phyloP scores from a whole-genome alignment of 2,888 invertebrate genomes.

The Thymelicus acteon region DNA sequence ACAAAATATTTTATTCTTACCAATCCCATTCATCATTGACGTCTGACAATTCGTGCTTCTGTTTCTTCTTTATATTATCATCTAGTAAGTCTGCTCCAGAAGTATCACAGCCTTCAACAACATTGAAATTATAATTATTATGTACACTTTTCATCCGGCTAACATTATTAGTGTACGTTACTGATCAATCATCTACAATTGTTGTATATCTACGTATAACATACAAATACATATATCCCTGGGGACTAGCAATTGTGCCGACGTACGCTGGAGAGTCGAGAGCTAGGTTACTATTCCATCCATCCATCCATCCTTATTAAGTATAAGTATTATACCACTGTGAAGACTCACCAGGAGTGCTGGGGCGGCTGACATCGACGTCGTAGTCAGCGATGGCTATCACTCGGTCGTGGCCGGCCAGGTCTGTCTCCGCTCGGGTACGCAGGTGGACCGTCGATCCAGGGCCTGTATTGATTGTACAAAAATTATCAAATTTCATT shows the following conservation, averaged over 20 bases:
- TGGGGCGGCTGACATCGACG: constrained; percentile 86
- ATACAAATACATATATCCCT: too few species aligned
- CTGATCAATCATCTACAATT: too few species aligned
- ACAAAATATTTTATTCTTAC: constrained; percentile 51
- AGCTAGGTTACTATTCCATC: too few species aligned
- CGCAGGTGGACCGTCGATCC: constrained; percentile 84
- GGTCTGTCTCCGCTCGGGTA: constrained; percentile 76
- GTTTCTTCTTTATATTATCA: constrained; percentile 55
- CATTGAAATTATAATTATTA: too few species aligned
- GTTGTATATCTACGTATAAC: too few species aligned
- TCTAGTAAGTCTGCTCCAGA: constrained; percentile 70
- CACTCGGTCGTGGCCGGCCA: constrained; percentile 79
- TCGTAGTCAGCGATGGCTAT: constrained; percentile 85
- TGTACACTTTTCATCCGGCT: too few species aligned
- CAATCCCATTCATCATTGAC: constrained; percentile 77
- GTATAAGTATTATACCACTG: background rate
- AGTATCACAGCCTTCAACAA: constrained; percentile 63
- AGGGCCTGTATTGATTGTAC: constrained; percentile 64
- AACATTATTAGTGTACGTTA: too few species aligned
- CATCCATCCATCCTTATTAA: too few species aligned
- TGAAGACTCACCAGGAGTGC: constrained; percentile 77
- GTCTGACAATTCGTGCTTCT: constrained; percentile 62
- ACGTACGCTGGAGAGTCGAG: too few species aligned
- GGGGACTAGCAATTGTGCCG: too few species aligned
- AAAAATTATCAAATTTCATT: too few species aligned